A percentile compares a stretch with the other conserved stretches of the same genome.
phyloP scores from a whole-genome alignment of 2,888 invertebrate species.

The Macrophya annulata region DNA sequence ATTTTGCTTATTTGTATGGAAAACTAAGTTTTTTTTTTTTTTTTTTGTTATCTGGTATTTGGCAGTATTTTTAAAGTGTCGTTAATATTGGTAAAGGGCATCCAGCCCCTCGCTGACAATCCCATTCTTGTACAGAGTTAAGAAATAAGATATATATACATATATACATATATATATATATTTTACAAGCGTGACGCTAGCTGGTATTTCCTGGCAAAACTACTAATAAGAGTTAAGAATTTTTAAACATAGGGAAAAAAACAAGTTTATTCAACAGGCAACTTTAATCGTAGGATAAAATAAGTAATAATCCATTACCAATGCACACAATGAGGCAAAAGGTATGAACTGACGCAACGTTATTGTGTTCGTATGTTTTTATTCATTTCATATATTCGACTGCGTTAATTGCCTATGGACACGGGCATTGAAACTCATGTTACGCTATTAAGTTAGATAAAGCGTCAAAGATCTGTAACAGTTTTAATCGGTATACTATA shows the following conservation, averaged over 20 bases:
- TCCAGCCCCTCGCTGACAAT: slow-evolving; percentile 59
- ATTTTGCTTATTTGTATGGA: background rate
- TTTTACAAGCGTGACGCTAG: slow-evolving; percentile 73
- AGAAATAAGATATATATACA: slow-evolving; percentile 70
- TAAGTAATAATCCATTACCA: slow-evolving; percentile 58
- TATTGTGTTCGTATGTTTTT: slow-evolving; percentile 46
- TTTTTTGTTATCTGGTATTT: slow-evolving; percentile 17
- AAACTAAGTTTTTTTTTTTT: background rate
- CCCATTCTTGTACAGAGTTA: slow-evolving; percentile 73
- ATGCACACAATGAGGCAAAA: slow-evolving; percentile 56
- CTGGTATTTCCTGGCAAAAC: slow-evolving; percentile 56
- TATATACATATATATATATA: slow-evolving; percentile 69
- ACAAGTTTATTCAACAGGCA: slow-evolving; percentile 58
- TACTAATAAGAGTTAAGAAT: slow-evolving; percentile 71
- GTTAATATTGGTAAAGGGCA: slow-evolving; percentile 51
- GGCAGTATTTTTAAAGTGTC: slow-evolving; percentile 7
- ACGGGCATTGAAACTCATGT: slow-evolving; percentile 37
- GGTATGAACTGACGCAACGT: slow-evolving; percentile 45
- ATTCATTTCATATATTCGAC: slow-evolving; percentile 37
- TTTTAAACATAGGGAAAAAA: slow-evolving; percentile 69
- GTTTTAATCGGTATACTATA: background rate
- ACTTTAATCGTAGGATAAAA: slow-evolving; percentile 60
- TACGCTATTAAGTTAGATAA: background rate
- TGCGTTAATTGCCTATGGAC: slow-evolving; percentile 15
- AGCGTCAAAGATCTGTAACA: slow-evolving; percentile 34